Evolutionary conservation across 2,888 invertebrate species (phyloP).

Genomic region (Antheraea assamensis): DNA sequence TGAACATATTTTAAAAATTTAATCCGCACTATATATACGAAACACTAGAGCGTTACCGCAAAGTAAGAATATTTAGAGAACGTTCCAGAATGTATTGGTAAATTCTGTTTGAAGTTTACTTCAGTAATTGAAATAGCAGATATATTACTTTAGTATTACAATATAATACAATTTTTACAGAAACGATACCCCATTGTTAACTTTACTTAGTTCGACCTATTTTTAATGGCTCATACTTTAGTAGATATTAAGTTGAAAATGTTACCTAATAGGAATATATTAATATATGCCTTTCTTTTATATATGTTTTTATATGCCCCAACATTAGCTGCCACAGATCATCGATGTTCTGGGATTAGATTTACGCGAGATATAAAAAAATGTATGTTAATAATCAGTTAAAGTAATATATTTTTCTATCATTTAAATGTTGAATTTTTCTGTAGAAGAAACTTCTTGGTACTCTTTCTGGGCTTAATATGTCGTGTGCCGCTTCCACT

Average conservation of each 20-base stretch:
- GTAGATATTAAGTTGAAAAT: no score
- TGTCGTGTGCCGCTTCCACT: slow-evolving; percentile 31
- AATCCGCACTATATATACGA: background rate
- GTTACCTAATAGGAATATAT: no score
- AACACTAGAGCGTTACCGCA: background rate
- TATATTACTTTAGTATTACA: background rate
- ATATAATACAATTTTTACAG: background rate
- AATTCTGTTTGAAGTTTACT: background rate
- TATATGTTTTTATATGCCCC: no score
- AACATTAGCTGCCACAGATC: background rate
- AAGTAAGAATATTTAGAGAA: background rate
- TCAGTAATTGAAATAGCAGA: background rate
- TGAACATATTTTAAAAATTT: background rate
- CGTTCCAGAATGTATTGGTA: background rate
- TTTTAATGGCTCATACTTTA: no score
- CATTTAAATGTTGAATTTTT: slow-evolving; percentile 52
- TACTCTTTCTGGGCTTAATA: slow-evolving; percentile 31
- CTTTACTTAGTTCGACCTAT: no score
- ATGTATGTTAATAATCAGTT: slow-evolving; percentile 19
- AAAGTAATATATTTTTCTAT: slow-evolving; percentile 57
- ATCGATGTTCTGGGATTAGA: background rate
- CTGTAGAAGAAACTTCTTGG: slow-evolving; percentile 36
- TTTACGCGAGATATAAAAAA: background rate
- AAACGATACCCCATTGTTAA: no score
- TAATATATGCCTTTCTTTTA: no score